Evolutionary conservation across 2,888 invertebrate species (phyloP).

Genomic region (Achlya flavicornis): DNA sequence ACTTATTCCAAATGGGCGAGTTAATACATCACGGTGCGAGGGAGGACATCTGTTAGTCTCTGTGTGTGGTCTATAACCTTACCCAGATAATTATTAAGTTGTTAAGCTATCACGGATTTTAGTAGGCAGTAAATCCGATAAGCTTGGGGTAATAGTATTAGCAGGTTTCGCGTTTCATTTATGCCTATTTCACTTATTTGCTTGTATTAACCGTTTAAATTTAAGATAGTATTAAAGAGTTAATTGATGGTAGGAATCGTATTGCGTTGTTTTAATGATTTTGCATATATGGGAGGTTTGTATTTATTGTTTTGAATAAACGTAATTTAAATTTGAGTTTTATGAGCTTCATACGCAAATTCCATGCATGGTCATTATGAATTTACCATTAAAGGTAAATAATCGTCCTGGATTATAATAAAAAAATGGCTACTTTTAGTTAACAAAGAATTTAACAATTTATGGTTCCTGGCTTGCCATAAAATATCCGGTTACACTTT

Average conservation of each 20-base stretch:
- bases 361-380: not conserved
- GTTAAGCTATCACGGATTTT: conserved; percentile 49
- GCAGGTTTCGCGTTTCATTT: conserved; percentile 42
- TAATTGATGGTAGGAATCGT: not conserved
- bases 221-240: conserved; percentile 9
- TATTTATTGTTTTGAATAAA: conserved; percentile 2
- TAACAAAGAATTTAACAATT: not conserved
- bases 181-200: conserved; percentile 38
- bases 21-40: conserved; percentile 57
- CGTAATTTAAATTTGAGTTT: conserved; percentile 1
- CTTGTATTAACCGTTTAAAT: conserved; percentile 25
- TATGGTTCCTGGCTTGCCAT: not conserved
- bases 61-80: conserved; percentile 58
- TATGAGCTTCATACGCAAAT: not conserved
- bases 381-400: not conserved
- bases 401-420: not conserved
- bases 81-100: conserved; percentile 56
- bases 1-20: conserved; percentile 28
- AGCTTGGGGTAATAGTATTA: conserved; percentile 31
- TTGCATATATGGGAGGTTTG: not conserved
- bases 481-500: not conserved
- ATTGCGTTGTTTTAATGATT: conserved; percentile 3
- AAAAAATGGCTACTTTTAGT: too few species aligned
- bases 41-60: conserved; percentile 55
- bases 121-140: conserved; percentile 42